phyloP scores from a whole-genome alignment of 2,797 vertebrate species.

The Paratrypauchen microcephalus region DNA sequence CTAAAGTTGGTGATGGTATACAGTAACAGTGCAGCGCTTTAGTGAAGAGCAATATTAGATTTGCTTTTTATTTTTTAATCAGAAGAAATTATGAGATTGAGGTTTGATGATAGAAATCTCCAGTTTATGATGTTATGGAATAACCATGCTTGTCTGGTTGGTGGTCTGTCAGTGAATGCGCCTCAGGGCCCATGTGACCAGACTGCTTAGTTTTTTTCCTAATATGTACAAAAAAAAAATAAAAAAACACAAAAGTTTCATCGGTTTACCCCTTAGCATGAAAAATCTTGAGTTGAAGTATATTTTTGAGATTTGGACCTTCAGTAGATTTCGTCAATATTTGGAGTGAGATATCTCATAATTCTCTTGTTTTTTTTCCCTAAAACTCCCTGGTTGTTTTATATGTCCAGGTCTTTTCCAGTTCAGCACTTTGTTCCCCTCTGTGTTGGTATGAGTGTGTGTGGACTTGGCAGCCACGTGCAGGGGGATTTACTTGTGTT shows the following conservation, averaged over 20 bases:
- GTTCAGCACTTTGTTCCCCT: constrained; percentile 40
- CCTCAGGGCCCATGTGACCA: too few relatives aligned
- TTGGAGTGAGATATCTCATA: constrained; percentile 15
- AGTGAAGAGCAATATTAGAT: not conserved
- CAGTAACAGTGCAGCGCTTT: not conserved
- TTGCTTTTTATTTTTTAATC: not conserved
- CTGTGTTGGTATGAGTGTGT: constrained; percentile 13
- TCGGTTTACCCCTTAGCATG: too few relatives aligned
- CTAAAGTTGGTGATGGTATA: not conserved
- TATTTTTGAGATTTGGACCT: not conserved
- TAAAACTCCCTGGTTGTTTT: constrained; percentile 52
- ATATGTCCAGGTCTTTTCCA: constrained; percentile 47
- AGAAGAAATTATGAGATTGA: not conserved
- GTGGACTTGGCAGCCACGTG: constrained; percentile 43
- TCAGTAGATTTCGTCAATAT: not conserved
- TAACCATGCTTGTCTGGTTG: not conserved
- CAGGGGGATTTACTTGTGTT: constrained; percentile 64
- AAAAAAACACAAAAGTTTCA: too few relatives aligned
- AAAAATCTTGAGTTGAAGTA: too few relatives aligned
- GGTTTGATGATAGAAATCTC: not conserved
- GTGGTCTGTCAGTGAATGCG: not conserved
- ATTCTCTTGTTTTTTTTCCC: constrained; percentile 34
- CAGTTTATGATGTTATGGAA: not conserved
- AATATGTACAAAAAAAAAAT: not conserved
- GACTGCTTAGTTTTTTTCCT: not conserved